A percentile compares a stretch with the other conserved stretches of the same genome.
Evolutionary conservation across 2,797 vertebrate genomes (phyloP).

Genomic region (Leucoraja ocellata): DNA sequence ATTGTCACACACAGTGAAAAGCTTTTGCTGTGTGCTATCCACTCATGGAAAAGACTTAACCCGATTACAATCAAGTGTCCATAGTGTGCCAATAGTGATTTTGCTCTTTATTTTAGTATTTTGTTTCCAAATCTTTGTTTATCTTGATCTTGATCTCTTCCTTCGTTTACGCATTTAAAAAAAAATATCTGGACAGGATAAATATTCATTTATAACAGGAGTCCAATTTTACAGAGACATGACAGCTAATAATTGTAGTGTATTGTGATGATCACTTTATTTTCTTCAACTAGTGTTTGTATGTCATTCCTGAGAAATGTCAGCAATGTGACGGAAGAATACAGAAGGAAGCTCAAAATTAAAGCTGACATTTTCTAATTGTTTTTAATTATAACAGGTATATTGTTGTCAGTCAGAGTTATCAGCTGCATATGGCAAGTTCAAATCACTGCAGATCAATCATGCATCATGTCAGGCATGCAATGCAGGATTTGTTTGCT

Average conservation of each 20-base stretch:
- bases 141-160: not conserved
- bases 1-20: too few relatives aligned
- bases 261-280: not conserved
- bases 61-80: too few relatives aligned
- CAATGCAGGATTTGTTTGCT: too few relatives aligned
- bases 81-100: too few relatives aligned
- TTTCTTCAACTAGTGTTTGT: not conserved
- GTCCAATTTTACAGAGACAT: not conserved
- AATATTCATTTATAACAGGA: not conserved
- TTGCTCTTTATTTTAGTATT: not conserved
- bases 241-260: not conserved
- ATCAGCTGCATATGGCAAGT: too few relatives aligned
- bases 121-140: not conserved
- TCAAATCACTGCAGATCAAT: too few relatives aligned
- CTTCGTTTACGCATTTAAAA: not conserved
- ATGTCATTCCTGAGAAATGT: not conserved
- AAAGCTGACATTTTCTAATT: constrained; percentile 4
- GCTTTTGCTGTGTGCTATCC: too few relatives aligned
- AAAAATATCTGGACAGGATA: not conserved
- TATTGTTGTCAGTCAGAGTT: not conserved
- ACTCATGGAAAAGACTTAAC: too few relatives aligned
- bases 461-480: too few relatives aligned
- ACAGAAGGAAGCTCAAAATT: not conserved
- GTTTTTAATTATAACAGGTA: not conserved
- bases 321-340: not conserved